Base-by-base conservation (phyloP, 1,140 invertebrate species). In the Limonius californicus region DNA sequence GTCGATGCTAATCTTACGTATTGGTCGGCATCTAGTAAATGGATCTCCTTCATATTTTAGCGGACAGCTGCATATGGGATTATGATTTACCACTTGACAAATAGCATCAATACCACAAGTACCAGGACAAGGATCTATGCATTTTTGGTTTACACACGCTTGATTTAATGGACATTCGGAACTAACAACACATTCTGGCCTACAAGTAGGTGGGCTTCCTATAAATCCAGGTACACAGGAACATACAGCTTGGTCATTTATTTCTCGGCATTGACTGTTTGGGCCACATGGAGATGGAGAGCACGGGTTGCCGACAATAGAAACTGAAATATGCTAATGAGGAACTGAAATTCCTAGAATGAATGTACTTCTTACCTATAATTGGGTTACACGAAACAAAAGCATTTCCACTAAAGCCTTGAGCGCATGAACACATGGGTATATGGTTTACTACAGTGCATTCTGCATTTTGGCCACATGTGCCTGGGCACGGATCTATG, bases 181-280 rank as follows among this genome's bases (percentile, higher is more conserved):
- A 70, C 81, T 86, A 50, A 81, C 72, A 9, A 82, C 72, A 73
- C 85, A 87, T 76, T 87, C 84, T 11, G 84, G 84, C 72, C 81
- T 80, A 67, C 85, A 87, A 32, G 77, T 75, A 20, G 84, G 85
- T 21, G 85, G 85, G 69, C 82, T 79, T 14, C 85, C 85, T 27
- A 81, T 77, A 63, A 80, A 86, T 61, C 81, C 82, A 18, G 79
- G 74, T 45, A 83, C 76, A 71, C 85, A 87, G 59, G 83, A 82
- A 63, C 87, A 88, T 1, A 80, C 78, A 16, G 62, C 76, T 73
- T 72, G 79, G 18, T 79, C 76, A 59, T 84, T 84, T 0, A 82
- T 78, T 72, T 87, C 84, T 66, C 84, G 79, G 69, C 89, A 92
- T 64, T 87, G 77, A 61, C 87, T 89, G 73, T 91, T 89, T 32